A percentile compares a stretch with the other conserved stretches of the same genome.
These are phyloP conservation scores for Sclerodermus sp. DNA, from an alignment of 2,888 invertebrate genomes.

Conservation along the genomic window DNA sequence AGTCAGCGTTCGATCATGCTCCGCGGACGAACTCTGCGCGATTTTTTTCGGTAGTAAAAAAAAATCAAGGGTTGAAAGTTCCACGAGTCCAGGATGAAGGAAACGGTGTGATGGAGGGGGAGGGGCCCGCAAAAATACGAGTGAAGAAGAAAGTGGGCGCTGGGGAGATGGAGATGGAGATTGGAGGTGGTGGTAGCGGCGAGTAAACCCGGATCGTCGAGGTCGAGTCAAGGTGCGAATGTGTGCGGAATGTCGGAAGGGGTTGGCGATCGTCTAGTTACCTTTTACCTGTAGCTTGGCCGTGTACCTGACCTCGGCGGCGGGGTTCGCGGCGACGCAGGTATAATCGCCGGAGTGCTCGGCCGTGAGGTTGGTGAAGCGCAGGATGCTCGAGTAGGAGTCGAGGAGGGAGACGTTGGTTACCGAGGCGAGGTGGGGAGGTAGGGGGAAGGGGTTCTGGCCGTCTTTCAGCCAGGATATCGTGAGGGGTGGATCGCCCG, in stretches of 20 bases:
- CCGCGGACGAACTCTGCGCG: too few relatives aligned
- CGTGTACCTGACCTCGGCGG: constrained; percentile 77
- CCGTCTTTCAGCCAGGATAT: constrained; percentile 84
- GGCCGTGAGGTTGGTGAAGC: constrained; percentile 75
- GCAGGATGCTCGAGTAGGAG: constrained; percentile 76
- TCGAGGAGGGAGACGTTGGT: constrained; percentile 74
- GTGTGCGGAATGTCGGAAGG: constrained; percentile 23
- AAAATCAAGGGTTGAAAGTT: too few relatives aligned
- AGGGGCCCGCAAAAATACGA: too few relatives aligned
- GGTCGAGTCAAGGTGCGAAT: constrained; percentile 21
- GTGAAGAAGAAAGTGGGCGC: too few relatives aligned
- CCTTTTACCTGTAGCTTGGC: constrained; percentile 81
- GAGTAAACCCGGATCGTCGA: constrained; percentile 4
- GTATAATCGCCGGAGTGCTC: constrained; percentile 77
- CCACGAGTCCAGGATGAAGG: too few relatives aligned
- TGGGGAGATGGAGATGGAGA: too few relatives aligned
- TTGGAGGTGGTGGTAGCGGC: too few relatives aligned
- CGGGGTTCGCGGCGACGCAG: constrained; percentile 77
- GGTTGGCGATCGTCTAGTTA: constrained; percentile 61
- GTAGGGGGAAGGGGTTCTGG: constrained; percentile 62
- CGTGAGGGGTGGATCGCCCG: constrained; percentile 78
- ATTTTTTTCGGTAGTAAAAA: too few relatives aligned
- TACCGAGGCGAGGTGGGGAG: constrained; percentile 64
- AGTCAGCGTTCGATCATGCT: too few relatives aligned
- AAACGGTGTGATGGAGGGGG: too few relatives aligned